Evolutionary conservation across 2,888 invertebrate species (phyloP), one percentile per base, ranked within the genome.

Genomic region (Corbicula japonica): DNA sequence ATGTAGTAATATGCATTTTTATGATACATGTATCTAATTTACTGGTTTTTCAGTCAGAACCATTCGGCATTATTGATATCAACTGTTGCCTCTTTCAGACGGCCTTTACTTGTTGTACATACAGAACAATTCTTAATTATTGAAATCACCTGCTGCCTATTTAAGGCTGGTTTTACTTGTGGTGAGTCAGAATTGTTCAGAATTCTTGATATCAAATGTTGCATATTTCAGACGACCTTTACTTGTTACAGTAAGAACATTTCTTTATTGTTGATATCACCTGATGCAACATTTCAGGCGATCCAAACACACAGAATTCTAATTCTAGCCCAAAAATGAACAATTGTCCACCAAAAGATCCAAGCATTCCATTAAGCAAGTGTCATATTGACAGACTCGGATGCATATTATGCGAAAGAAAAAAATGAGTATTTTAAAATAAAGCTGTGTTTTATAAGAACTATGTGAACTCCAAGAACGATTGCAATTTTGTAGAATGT

Each of bases 331-430:
- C 23, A 21, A 28, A 62, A 6, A 62, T 32, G 18, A 62, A 48
- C 46, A 30, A 32, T 21, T 62, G 62, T 48, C 62, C 62, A 46
- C 46, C 18, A 1, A 62, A 48, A n/a, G 62, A 62, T 62, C 48
- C 62, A 2, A 28, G 10, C 21, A 62, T 62, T 12, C 62, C 62
- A 1, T 62, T 44, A 48, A 62, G 62, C 32, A 21, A 62, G 32
- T 62, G 62, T 30, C 46, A 62, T 15, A 62, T 62, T 21, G 62
- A 62, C 21, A 46, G 62, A 62, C 46, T 46, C 2, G 62, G 62
- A 0, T 62, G 62, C 26, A 30, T 30, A 8, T 28, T 62, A 30
- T 62, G 62, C 48, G 32, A 46, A 30, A 48, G 62, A 46, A 44
- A 62, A 32, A 62, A 18, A 50, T 15, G 15, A 15, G 15, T 12